phyloP scores from a whole-genome alignment of 2,888 invertebrate species.

The Eupithecia pulchellata region DNA sequence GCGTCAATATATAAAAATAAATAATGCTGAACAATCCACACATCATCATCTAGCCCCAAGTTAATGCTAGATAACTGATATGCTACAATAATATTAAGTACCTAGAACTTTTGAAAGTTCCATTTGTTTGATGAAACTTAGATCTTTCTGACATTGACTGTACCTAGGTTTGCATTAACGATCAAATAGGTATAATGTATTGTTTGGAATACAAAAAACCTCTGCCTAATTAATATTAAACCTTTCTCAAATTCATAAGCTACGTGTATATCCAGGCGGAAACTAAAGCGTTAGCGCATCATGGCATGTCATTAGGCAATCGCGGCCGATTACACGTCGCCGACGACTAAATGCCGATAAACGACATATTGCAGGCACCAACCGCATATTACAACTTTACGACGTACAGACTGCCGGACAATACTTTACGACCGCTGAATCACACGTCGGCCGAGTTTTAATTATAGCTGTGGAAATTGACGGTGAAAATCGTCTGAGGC shows the following conservation, averaged over 20 bases:
- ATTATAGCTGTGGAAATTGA: constrained; percentile 37
- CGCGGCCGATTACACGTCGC: constrained; percentile 69
- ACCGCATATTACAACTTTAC: constrained; percentile 65
- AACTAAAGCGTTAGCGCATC: constrained; percentile 16
- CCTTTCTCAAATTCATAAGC: neutral
- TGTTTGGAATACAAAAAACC: no score
- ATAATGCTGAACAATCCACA: no score
- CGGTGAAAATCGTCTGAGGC: constrained; percentile 29
- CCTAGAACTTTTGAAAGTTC: no score
- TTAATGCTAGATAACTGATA: no score
- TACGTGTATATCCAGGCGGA: constrained; percentile 8
- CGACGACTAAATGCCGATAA: constrained; percentile 78
- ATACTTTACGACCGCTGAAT: constrained; percentile 46
- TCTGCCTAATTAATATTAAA: neutral
- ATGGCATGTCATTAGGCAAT: constrained; percentile 72
- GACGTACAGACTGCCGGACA: constrained; percentile 53
- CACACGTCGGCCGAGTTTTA: constrained; percentile 40
- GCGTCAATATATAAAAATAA: no score
- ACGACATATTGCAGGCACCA: constrained; percentile 59
- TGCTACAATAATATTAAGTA: no score
- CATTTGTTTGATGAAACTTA: no score
- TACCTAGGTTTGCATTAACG: no score
- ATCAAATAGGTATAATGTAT: no score
- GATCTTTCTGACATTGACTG: no score
- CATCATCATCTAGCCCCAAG: no score